phyloP scores from a whole-genome alignment of 2,113 vertebrate species.

The Neoarius graeffei region DNA sequence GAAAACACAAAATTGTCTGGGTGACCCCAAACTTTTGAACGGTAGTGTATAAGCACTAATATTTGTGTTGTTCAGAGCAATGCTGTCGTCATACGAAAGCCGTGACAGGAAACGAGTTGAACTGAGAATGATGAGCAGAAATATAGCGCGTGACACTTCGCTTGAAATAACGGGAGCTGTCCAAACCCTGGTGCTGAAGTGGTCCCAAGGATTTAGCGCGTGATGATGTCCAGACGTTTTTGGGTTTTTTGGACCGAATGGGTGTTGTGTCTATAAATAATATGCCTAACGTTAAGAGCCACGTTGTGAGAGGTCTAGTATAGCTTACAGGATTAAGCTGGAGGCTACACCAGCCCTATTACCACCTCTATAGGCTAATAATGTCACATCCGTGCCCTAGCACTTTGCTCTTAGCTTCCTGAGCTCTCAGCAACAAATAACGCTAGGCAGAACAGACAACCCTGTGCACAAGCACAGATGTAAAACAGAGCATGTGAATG shows the following conservation, averaged over 20 bases:
- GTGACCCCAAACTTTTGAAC: no score
- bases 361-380: neutral
- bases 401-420: conserved; percentile 44
- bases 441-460: neutral
- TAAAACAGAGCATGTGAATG: conserved; percentile 19
- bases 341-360: neutral
- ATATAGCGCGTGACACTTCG: neutral
- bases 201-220: neutral
- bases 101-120: neutral
- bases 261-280: neutral
- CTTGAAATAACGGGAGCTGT: conserved; percentile 5
- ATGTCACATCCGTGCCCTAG: conserved; percentile 37
- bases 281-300: neutral
- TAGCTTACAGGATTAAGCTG: neutral
- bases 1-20: no score
- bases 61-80: neutral
- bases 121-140: neutral
- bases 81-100: neutral
- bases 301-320: no score
- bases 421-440: neutral
- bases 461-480: neutral
- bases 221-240: neutral
- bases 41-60: no score
- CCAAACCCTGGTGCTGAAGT: conserved; percentile 1
- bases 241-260: no score